A percentile compares a stretch with the other conserved stretches of the same genome.
Evolutionary conservation across 2,888 invertebrate species (phyloP).

Genomic region (Terebella lapidaria): DNA sequence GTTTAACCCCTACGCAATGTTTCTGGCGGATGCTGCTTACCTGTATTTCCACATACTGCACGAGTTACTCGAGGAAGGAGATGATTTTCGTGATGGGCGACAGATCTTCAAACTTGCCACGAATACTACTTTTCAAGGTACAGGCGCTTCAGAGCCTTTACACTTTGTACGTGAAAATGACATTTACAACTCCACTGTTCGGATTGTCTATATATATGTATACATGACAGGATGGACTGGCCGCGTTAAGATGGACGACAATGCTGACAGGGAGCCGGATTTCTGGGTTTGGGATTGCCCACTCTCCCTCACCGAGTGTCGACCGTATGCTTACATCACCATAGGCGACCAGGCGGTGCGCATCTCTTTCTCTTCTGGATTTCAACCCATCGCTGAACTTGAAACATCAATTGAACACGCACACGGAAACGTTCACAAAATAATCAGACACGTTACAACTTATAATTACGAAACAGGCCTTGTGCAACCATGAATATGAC

Average conservation of each 20-base stretch:
- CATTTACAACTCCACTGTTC: too few relatives aligned
- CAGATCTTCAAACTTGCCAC: not conserved
- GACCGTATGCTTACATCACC: not conserved
- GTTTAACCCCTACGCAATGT: constrained; percentile 1
- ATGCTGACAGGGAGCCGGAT: not conserved
- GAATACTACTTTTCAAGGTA: not conserved
- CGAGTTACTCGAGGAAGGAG: not conserved
- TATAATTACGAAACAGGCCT: too few relatives aligned
- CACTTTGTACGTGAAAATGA: too few relatives aligned
- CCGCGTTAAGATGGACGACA: not conserved
- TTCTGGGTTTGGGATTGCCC: not conserved
- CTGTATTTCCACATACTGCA: not conserved
- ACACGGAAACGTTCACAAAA: too few relatives aligned
- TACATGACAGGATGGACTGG: not conserved
- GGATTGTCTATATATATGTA: too few relatives aligned
- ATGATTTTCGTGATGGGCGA: not conserved
- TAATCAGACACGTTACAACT: too few relatives aligned
- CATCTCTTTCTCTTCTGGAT: too few relatives aligned
- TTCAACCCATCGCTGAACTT: too few relatives aligned
- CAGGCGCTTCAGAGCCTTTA: too few relatives aligned
- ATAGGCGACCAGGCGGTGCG: too few relatives aligned
- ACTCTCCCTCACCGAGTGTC: not conserved
- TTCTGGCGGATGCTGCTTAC: not conserved
- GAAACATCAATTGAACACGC: too few relatives aligned
- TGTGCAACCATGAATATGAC: too few relatives aligned